A percentile compares a stretch with the other conserved stretches of the same genome.
phyloP scores from a whole-genome alignment of 2,888 invertebrate genomes.

The Stegophylla sp. region DNA sequence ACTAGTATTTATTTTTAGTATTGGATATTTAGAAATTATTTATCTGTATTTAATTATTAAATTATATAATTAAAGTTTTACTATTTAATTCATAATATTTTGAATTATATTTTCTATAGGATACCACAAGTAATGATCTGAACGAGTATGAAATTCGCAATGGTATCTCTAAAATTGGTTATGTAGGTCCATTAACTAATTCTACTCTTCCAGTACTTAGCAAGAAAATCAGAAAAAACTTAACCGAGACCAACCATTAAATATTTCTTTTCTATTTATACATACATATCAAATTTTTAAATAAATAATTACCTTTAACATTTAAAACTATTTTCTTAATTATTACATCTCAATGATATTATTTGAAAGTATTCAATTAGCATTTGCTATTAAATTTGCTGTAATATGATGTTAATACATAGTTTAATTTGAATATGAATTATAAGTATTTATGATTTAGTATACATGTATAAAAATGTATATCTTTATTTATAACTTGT shows the following conservation, averaged over 20 bases:
- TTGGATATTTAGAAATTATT: neutral
- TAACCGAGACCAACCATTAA: neutral
- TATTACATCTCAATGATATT: too few species aligned
- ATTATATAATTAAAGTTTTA: neutral
- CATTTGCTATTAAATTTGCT: too few species aligned
- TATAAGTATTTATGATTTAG: too few species aligned
- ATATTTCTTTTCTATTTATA: neutral
- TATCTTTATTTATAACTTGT: too few species aligned
- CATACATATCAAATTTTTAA: neutral
- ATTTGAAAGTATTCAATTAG: too few species aligned
- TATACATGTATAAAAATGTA: too few species aligned
- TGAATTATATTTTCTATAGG: constrained; percentile 29
- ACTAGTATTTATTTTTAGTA: too few species aligned
- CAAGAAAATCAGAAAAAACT: constrained; percentile 26
- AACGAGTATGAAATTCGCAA: constrained; percentile 51
- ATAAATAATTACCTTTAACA: neutral
- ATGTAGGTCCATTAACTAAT: constrained; percentile 10
- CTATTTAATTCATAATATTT: neutral
- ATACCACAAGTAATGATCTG: constrained; percentile 37
- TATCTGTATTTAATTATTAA: neutral
- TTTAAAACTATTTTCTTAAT: neutral
- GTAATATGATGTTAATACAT: too few species aligned
- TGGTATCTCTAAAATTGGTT: constrained; percentile 14
- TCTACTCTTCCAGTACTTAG: constrained; percentile 34
- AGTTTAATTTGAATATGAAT: too few species aligned